Base-by-base conservation (phyloP, 2,888 invertebrate species). In the Cetonia aurata region DNA sequence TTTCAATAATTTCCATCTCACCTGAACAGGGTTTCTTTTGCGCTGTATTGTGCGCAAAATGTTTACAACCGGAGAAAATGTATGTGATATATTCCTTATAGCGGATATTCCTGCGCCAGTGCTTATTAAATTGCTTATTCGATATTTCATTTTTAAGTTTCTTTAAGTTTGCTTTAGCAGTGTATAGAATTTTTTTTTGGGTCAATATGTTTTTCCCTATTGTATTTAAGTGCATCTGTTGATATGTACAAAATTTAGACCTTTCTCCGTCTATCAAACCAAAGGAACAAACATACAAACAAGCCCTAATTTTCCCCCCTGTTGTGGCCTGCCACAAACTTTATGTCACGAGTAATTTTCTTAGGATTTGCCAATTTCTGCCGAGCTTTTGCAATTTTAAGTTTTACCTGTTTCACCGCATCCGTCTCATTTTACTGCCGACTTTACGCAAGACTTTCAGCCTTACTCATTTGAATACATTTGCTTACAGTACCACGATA, bases 351-450 rank as follows among this genome's bases (percentile, higher is more conserved):
- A 13, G 33, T 33, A 9, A 55, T 33, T n/a, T 55, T 31, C 12
- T 6, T 55, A 33, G 55, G 25, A 55, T 31, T 33, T 13, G 55
- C 55, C 55, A 33, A 33, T 55, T 55, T 33, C 13, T 2, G 55
- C 13, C 8, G 31, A 8, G 55, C 31, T 33, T 55, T 55, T 55
- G 55, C 12, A 53, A 31, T 53, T 25, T 31, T 53, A 31, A 53
- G 53, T 53, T 25, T 31, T 53, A 53, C 53, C 31, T 53, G 53
- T 53, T 31, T 31, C n/a, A 12, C 53, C 25, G 53, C 6, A 53
- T 53, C 53, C 33, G 13, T 55, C 55, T 33, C 13, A 55, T 33
- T 55, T 55, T 55, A 33, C 31, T 31, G 13, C n/a, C 31, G 10
- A 55, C 19, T 33, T 55, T 55, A 55, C 33, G 55, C 55, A 31